A percentile compares a stretch with the other conserved stretches of the same genome.
These are phyloP conservation scores for Brachionus asplanchnoidis DNA, from an alignment of 1,140 invertebrate genomes.

Conservation along the genomic window DNA sequence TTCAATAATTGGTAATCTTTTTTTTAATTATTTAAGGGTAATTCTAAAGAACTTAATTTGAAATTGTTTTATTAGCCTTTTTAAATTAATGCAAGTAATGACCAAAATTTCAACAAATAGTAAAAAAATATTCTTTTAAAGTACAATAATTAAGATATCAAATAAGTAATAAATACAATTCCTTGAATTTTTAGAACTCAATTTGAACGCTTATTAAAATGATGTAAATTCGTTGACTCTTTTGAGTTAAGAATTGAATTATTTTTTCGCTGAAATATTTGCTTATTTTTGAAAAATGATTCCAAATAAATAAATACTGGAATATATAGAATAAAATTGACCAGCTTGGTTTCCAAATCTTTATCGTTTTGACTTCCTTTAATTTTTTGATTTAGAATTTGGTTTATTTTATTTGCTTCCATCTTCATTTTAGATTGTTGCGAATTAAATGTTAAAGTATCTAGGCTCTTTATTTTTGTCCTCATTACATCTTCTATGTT, in stretches of 20 bases:
- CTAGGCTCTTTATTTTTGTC: neutral
- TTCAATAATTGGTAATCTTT: no score
- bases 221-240: neutral
- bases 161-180: no score
- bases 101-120: no score
- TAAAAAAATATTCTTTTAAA: no score
- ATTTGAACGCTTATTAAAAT: neutral
- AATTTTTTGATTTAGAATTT: neutral
- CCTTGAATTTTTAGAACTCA: neutral
- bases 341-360: neutral
- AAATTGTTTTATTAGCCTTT: no score
- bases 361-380: neutral
- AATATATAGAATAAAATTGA: neutral
- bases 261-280: slow-evolving; percentile 29
- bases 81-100: no score
- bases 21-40: no score
- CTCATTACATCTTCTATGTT: neutral
- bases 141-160: no score
- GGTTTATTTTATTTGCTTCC: slow-evolving; percentile 28
- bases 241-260: neutral
- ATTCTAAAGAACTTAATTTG: no score
- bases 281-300: slow-evolving; percentile 22
- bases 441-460: neutral
- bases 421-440: slow-evolving; percentile 10
- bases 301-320: slow-evolving; percentile 7